These are phyloP conservation scores for Timandra comae DNA, from an alignment of 2,888 invertebrate genomes.

Conservation along the genomic window DNA sequence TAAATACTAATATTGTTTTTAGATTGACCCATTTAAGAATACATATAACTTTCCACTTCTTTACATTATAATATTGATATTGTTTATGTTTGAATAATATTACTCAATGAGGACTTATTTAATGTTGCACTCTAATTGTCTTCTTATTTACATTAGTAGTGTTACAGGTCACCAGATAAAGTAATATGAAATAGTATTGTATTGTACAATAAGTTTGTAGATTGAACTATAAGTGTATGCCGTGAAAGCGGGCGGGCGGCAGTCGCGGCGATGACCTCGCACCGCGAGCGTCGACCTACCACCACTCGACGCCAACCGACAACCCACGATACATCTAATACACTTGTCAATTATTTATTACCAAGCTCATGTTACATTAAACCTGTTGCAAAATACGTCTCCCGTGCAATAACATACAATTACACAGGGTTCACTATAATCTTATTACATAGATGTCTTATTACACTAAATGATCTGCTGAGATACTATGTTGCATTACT, in stretches of 20 bases:
- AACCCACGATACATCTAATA: constrained; percentile 27
- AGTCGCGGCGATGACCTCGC: constrained; percentile 63
- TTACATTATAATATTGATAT: not conserved
- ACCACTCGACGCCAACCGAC: constrained; percentile 19
- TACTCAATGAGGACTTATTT: not conserved
- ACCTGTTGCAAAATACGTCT: constrained; percentile 2
- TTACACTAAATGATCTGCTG: no score
- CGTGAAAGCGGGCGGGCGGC: constrained; percentile 40
- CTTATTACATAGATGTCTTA: no score
- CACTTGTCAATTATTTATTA: constrained; percentile 23
- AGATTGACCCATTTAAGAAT: constrained; percentile 55
- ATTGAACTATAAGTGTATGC: constrained; percentile 11
- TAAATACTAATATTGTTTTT: constrained; percentile 58
- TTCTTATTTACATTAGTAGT: no score
- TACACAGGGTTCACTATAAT: no score
- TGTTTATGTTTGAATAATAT: no score
- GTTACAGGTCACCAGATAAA: no score
- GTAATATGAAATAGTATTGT: no score
- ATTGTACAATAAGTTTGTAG: not conserved
- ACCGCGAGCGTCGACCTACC: constrained; percentile 63
- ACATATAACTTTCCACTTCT: constrained; percentile 30
- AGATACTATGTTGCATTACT: no score
- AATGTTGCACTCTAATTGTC: no score
- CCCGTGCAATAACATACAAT: not conserved
- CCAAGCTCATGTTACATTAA: constrained; percentile 8